phyloP scores from a whole-genome alignment of 2,113 vertebrate genomes.

The Suricata suricatta region DNA sequence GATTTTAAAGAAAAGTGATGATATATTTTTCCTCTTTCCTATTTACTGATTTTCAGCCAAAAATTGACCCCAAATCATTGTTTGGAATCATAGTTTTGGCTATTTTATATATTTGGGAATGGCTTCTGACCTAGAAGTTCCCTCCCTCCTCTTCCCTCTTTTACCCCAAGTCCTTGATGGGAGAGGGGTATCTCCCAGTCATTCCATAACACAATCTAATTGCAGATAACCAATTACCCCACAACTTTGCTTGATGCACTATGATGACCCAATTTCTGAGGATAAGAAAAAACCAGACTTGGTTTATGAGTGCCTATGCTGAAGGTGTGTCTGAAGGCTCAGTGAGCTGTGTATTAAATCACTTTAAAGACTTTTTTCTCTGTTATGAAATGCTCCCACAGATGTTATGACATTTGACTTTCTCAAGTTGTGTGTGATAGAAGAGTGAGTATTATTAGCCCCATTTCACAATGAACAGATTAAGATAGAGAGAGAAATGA shows the following conservation, averaged over 20 bases:
- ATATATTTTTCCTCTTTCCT: constrained; percentile 11
- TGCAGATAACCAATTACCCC: neutral
- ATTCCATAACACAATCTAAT: neutral
- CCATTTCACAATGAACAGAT: neutral
- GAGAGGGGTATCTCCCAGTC: neutral
- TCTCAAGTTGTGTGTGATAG: neutral
- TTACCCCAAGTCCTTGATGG: neutral
- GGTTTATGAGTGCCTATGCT: neutral
- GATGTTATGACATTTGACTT: neutral
- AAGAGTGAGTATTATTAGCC: neutral
- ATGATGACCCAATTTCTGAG: neutral
- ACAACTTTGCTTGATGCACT: neutral
- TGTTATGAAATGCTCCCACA: neutral
- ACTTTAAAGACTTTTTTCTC: neutral
- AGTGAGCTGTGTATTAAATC: neutral
- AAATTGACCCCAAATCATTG: neutral
- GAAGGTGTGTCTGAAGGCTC: neutral
- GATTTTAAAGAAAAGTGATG: neutral
- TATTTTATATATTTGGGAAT: neutral
- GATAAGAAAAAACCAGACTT: neutral
- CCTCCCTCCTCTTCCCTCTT: neutral
- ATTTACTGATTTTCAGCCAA: neutral
- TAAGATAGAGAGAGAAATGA: neutral
- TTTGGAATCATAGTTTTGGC: neutral
- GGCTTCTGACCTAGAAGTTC: neutral